Evolutionary conservation across 2,888 invertebrate genomes (phyloP).

Genomic region (Epistrophella euchroma): DNA sequence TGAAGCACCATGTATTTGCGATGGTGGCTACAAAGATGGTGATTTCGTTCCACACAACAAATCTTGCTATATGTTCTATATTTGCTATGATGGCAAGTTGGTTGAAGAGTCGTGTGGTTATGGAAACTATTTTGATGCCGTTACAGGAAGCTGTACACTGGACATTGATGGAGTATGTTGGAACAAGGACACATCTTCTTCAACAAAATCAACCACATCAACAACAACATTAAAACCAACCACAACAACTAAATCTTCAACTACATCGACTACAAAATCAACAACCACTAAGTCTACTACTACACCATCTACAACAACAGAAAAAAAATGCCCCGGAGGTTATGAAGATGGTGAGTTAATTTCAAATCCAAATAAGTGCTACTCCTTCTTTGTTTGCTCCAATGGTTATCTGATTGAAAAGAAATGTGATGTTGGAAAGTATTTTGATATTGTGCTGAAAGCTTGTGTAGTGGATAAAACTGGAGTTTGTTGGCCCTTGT

Average conservation of each 20-base stretch:
- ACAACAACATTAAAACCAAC: not conserved
- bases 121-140: conserved; percentile 78
- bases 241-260: not conserved
- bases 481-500: no score
- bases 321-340: no score
- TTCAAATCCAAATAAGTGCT: no score
- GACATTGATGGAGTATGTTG: conserved; percentile 72
- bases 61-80: conserved; percentile 78
- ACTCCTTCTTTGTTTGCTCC: no score
- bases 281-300: not conserved
- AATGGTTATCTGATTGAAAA: no score
- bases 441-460: no score
- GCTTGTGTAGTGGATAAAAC: no score
- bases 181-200: not conserved
- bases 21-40: conserved; percentile 78
- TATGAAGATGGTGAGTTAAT: no score
- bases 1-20: no score
- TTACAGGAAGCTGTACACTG: conserved; percentile 72
- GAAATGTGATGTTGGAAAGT: no score
- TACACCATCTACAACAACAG: not conserved
- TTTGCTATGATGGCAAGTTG: conserved; percentile 77
- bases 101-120: conserved; percentile 77
- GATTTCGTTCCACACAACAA: conserved; percentile 75
- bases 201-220: not conserved
- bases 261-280: not conserved